Evolutionary conservation across 92 coral and sea anemone species (phyloP).

Genomic region (Porites lobata): DNA sequence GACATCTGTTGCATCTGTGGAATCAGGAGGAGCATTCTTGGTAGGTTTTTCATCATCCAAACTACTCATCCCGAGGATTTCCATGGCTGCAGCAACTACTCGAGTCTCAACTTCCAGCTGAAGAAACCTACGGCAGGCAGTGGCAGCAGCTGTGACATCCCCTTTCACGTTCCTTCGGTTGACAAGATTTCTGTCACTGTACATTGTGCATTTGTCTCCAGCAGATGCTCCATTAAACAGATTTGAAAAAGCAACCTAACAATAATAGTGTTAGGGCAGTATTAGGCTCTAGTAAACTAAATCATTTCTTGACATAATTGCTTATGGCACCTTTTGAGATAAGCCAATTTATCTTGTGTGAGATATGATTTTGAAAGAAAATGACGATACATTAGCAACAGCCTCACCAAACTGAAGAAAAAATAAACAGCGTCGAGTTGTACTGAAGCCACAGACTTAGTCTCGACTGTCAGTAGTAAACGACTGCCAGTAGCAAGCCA

Average conservation of each 20-base stretch:
- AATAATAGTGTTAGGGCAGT: not conserved
- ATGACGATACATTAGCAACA: not conserved
- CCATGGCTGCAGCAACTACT: constrained; percentile 73
- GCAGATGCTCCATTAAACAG: constrained; percentile 76
- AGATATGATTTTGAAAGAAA: not conserved
- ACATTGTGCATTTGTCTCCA: constrained; percentile 87
- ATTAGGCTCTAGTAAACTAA: not conserved
- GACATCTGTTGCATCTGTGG: constrained; percentile 37
- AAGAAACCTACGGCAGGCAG: constrained; percentile 81
- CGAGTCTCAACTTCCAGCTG: constrained; percentile 72
- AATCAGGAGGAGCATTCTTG: constrained; percentile 22
- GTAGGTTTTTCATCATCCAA: constrained; percentile 56
- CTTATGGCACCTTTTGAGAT: not conserved
- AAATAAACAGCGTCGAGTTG: not conserved
- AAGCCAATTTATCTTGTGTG: not conserved
- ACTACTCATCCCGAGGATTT: constrained; percentile 66
- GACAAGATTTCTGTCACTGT: constrained; percentile 72
- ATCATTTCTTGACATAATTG: not conserved
- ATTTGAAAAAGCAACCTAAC: constrained; percentile 72
- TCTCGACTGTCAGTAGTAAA: not conserved
- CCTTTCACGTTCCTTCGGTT: constrained; percentile 83
- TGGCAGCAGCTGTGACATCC: constrained; percentile 81
- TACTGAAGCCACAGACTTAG: not conserved
- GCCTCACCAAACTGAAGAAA: not conserved
- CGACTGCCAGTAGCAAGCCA: not conserved